Conservation (phyloP, 2,113 vertebrate genomes). For the Vanacampus margaritifer region DNA sequence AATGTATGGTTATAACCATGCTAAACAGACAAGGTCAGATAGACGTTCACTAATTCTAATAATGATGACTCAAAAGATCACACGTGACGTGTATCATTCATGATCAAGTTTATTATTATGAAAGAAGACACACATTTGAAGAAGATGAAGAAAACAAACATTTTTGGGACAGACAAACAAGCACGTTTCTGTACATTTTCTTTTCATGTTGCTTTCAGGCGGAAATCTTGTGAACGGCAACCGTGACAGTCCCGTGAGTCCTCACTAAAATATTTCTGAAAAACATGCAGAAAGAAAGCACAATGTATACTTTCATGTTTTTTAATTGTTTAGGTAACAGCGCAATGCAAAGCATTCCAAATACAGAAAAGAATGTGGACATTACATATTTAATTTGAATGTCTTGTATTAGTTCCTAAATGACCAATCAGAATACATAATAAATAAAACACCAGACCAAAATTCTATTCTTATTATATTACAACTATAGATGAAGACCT, state of each 20-base stretch:
- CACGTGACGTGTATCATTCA: not conserved
- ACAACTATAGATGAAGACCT: too few species aligned
- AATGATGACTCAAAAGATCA: not conserved
- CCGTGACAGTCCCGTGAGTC: slow-evolving; percentile 87
- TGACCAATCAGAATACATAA: too few species aligned
- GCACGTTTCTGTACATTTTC: not conserved
- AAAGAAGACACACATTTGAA: not conserved
- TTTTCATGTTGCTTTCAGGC: slow-evolving; percentile 67
- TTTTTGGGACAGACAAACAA: not conserved
- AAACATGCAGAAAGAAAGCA: slow-evolving; percentile 25
- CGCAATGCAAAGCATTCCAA: too few species aligned
- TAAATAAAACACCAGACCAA: too few species aligned
- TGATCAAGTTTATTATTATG: not conserved
- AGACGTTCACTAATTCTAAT: too few species aligned
- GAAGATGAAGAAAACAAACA: not conserved
- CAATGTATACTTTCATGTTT: not conserved
- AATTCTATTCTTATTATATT: not conserved
- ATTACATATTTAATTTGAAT: not conserved
- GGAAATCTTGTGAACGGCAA: slow-evolving; percentile 92
- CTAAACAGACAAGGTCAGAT: too few species aligned
- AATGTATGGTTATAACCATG: too few species aligned
- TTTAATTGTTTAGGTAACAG: not conserved
- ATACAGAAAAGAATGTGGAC: not conserved
- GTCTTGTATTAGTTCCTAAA: not conserved
- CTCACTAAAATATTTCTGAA: slow-evolving; percentile 91